phyloP scores from a whole-genome alignment of 2,113 vertebrate genomes.

The Petromus typicus region DNA sequence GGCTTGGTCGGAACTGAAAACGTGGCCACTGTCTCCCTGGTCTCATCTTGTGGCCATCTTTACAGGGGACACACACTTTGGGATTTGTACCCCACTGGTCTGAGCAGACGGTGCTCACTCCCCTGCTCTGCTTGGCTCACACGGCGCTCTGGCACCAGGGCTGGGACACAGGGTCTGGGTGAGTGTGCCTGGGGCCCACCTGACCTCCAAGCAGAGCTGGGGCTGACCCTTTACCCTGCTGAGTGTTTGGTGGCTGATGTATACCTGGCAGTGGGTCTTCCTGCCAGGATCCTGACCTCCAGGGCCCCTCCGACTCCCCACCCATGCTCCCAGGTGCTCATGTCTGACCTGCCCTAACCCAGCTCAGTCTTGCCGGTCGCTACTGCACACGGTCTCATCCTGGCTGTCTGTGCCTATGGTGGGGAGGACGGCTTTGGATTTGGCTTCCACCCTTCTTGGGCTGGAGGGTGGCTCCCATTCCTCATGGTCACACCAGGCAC shows the following conservation, averaged over 20 bases:
- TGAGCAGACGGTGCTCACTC: neutral
- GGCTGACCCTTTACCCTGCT: neutral
- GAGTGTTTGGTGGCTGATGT: neutral
- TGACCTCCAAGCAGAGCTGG: neutral
- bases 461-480: neutral
- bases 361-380: neutral
- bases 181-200: neutral
- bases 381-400: neutral
- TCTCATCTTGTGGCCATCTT: neutral
- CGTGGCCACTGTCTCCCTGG: neutral
- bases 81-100: neutral
- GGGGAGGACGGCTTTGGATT: neutral
- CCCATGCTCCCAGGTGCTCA: neutral
- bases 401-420: neutral
- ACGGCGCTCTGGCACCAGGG: neutral
- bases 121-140: neutral
- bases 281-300: neutral
- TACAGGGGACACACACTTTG: neutral
- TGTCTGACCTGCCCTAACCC: neutral
- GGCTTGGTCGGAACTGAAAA: too few relatives aligned
- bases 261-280: neutral
- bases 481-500: fast-evolving
- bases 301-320: neutral
- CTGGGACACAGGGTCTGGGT: neutral
- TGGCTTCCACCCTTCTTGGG: neutral